These are phyloP conservation scores for Heliconius ismenius DNA, from an alignment of 2,888 invertebrate species.

Conservation along the genomic window DNA sequence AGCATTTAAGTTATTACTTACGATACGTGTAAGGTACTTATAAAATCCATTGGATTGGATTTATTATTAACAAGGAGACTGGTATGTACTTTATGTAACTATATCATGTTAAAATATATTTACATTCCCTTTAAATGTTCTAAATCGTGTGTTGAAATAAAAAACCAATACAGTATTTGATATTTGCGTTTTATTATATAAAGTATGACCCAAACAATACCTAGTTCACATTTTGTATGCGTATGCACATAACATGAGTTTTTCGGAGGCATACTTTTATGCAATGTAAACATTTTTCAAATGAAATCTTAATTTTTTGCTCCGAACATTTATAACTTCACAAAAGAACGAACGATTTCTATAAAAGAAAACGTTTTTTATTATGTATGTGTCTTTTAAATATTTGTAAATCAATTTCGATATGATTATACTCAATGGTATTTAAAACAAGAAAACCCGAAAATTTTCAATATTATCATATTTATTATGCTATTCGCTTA, in stretches of 20 bases:
- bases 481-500: constrained; percentile 6
- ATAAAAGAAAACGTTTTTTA: too few species aligned
- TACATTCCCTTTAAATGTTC: constrained; percentile 74
- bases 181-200: constrained; percentile 63
- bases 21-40: constrained; percentile 68
- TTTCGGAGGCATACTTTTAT: too few species aligned
- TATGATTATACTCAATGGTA: not conserved
- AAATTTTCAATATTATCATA: not conserved
- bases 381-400: too few species aligned
- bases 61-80: constrained; percentile 78
- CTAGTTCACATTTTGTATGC: too few species aligned
- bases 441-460: not conserved
- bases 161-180: constrained; percentile 79
- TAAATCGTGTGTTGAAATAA: constrained; percentile 65
- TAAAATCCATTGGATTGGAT: constrained; percentile 68
- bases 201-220: constrained; percentile 2
- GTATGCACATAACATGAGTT: too few species aligned
- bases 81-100: constrained; percentile 73
- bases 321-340: too few species aligned
- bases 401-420: too few species aligned
- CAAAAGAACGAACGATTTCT: too few species aligned
- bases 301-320: too few species aligned
- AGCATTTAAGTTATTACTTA: constrained; percentile 78
- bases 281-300: too few species aligned
- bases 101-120: constrained; percentile 66